Evolutionary conservation across 2,797 vertebrate species (phyloP).

Genomic region (Spheniscus humboldti): DNA sequence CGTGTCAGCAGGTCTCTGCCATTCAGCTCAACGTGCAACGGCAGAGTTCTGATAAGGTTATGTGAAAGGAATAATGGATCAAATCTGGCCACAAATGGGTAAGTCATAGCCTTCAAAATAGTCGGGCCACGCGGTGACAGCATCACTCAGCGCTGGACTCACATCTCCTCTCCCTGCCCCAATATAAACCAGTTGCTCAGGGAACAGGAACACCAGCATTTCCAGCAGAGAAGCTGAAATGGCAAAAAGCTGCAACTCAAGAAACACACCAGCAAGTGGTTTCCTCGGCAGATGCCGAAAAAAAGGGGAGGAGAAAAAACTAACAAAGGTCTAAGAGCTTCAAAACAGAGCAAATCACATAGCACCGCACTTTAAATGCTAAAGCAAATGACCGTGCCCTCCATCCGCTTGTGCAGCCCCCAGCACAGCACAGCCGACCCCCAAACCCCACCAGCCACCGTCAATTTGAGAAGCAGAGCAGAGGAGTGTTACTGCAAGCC

Average conservation of each 20-base stretch:
- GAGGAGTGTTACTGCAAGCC: neutral
- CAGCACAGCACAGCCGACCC: neutral
- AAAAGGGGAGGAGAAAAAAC: neutral
- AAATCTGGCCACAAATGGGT: neutral
- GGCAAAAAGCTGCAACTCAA: neutral
- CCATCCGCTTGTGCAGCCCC: neutral
- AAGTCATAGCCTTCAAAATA: neutral
- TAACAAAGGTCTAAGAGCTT: neutral
- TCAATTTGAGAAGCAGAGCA: rapidly evolving
- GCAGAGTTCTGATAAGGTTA: neutral
- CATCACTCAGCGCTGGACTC: neutral
- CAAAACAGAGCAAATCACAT: neutral
- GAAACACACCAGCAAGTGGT: neutral
- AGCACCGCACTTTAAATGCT: rapidly evolving
- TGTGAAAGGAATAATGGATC: rapidly evolving
- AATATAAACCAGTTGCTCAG: neutral
- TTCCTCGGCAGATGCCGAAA: neutral
- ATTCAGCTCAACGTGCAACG: neutral
- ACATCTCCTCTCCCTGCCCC: neutral
- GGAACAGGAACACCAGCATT: neutral
- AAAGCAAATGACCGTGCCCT: neutral
- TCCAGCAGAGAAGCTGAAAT: neutral
- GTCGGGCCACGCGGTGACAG: rapidly evolving
- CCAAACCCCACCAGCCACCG: neutral
- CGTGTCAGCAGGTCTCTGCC: neutral